A percentile compares a stretch with the other conserved stretches of the same genome.
phyloP scores from a whole-genome alignment of 1,140 invertebrate species.

The Ceratosolen solmsi region DNA sequence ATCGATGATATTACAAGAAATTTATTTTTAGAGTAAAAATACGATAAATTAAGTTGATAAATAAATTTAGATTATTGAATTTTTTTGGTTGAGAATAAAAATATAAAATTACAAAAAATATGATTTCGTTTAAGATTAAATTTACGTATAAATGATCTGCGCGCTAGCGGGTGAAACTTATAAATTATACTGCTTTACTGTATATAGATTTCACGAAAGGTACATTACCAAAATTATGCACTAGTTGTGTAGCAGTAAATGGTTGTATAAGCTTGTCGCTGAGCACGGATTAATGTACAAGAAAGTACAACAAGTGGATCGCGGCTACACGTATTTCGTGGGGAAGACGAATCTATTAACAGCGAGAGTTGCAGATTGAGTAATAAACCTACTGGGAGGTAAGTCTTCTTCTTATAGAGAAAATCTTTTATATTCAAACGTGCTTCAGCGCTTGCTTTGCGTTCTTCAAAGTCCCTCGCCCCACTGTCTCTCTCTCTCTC shows the following conservation, averaged over 20 bases:
- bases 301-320: not conserved
- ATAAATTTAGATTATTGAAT: no score
- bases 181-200: not conserved
- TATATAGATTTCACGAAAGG: slow-evolving; percentile 12
- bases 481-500: no score
- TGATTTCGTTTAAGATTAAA: no score
- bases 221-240: slow-evolving; percentile 16
- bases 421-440: slow-evolving; percentile 25
- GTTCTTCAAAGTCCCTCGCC: slow-evolving; percentile 47
- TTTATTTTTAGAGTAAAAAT: no score
- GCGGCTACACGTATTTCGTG: slow-evolving; percentile 51
- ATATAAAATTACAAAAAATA: no score
- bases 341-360: slow-evolving; percentile 72
- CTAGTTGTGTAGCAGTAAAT: slow-evolving; percentile 10
- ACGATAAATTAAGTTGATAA: no score
- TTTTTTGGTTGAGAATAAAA: no score
- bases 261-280: slow-evolving; percentile 41
- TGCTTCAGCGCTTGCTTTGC: slow-evolving; percentile 20
- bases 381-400: slow-evolving; percentile 73
- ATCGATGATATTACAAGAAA: no score
- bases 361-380: slow-evolving; percentile 66
- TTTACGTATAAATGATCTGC: not conserved
- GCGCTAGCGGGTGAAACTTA: not conserved
- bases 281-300: slow-evolving; percentile 27
- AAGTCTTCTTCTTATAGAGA: slow-evolving; percentile 59